phyloP scores from a whole-genome alignment of 2,113 vertebrate species.

The human (Homo sapiens) region DNA sequence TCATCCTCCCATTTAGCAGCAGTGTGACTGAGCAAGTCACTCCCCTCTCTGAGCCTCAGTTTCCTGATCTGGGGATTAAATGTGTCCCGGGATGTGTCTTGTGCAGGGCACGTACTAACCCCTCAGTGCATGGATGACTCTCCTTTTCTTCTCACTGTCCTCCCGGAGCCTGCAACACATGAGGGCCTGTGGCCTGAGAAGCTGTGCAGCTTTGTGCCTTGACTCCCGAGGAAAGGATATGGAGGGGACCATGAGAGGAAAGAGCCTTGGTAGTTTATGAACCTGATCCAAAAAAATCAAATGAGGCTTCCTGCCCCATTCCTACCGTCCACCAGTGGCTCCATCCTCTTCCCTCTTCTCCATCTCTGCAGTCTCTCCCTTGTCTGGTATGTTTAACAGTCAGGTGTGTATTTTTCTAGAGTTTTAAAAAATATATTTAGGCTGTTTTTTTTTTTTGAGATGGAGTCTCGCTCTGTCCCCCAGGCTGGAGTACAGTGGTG shows the following conservation, averaged over 20 bases:
- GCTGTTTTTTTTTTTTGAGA: background rate
- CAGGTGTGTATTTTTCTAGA: background rate
- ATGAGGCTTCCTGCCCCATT: background rate
- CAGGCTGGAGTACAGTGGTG: too few relatives aligned
- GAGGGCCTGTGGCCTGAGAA: background rate
- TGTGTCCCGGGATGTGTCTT: background rate
- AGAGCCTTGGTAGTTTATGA: background rate
- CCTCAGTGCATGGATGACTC: fast-evolving
- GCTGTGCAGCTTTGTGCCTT: background rate
- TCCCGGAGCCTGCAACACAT: background rate
- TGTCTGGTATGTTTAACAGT: background rate
- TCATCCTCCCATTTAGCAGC: background rate
- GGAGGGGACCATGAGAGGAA: background rate
- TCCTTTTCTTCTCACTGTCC: background rate
- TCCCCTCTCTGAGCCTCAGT: background rate
- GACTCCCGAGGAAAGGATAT: background rate
- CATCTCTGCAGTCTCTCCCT: background rate
- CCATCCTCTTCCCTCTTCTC: background rate
- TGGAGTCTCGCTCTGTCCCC: too few relatives aligned
- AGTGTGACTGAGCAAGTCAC: background rate
- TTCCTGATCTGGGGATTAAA: background rate
- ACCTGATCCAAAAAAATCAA: background rate
- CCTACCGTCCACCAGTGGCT: background rate
- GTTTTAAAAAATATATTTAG: background rate
- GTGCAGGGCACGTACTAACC: fast-evolving